Evolutionary conservation across 2,797 vertebrate species (phyloP).

Genomic region (Urophycis tenuis): DNA sequence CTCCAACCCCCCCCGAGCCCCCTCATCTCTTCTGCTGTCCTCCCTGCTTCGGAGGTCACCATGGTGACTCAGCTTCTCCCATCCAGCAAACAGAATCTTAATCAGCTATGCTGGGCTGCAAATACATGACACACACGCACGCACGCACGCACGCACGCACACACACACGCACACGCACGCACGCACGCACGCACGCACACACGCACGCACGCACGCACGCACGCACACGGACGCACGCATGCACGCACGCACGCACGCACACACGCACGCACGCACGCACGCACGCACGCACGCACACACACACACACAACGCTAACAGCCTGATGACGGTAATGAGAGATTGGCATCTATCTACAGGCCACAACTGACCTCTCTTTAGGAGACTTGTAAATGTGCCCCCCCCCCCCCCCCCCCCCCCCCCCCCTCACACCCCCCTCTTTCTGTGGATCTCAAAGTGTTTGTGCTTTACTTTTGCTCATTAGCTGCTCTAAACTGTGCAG

Average conservation of each 20-base stretch:
- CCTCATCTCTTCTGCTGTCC: constrained; percentile 31
- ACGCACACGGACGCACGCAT: constrained; percentile 8
- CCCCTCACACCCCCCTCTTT: neutral
- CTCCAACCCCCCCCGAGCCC: constrained; percentile 9
- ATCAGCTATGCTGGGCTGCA: constrained; percentile 39
- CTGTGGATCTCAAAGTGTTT: constrained; percentile 11
- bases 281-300: no score
- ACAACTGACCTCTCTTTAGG: constrained; percentile 59
- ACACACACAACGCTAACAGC: constrained; percentile 35
- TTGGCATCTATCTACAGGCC: constrained; percentile 58
- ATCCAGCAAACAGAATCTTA: constrained; percentile 56
- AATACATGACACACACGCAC: constrained; percentile 20
- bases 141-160: no score
- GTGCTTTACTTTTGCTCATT: neutral
- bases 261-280: neutral
- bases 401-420: neutral
- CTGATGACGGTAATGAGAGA: constrained; percentile 68
- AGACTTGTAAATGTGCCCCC: constrained; percentile 54
- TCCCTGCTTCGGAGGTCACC: constrained; percentile 52
- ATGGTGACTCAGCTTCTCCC: constrained; percentile 65
- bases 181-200: no score
- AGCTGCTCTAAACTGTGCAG: neutral
- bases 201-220: no score
- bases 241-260: no score
- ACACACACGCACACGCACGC: no score